Percentiles rank a stretch among this genome's conserved stretches.
These are phyloP conservation scores for Tupiocoris notatus DNA, from an alignment of 2,888 invertebrate genomes.

Conservation along the genomic window DNA sequence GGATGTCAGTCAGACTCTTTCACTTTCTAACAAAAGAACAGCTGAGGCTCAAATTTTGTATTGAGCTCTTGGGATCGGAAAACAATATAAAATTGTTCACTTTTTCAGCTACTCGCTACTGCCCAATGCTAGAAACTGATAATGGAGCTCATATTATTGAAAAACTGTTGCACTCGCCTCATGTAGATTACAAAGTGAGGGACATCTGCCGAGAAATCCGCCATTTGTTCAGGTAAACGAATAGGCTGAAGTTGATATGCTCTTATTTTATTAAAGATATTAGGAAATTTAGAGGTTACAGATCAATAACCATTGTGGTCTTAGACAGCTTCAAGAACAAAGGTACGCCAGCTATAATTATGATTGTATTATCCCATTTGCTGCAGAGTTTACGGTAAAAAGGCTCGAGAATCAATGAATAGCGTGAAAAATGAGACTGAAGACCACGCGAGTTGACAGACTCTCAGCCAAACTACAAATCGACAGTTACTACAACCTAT, in stretches of 20 bases:
- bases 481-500: background rate
- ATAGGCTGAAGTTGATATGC: background rate
- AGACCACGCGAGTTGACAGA: background rate
- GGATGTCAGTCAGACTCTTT: no score
- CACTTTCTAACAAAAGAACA: no score
- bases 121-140: conserved; percentile 64
- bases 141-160: conserved; percentile 60
- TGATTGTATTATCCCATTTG: background rate
- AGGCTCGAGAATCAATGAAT: background rate
- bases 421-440: background rate
- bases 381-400: background rate
- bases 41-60: no score
- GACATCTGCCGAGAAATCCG: conserved; percentile 48
- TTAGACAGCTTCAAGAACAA: no score
- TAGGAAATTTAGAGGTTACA: no score
- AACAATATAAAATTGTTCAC: background rate
- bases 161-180: conserved; percentile 50
- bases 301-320: no score
- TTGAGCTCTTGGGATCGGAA: no score
- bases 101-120: conserved; percentile 64
- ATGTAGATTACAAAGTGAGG: conserved; percentile 48
- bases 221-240: conserved; percentile 44
- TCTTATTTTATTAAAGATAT: background rate
- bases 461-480: background rate
- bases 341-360: background rate